Evolutionary conservation across 2,888 invertebrate species (phyloP).

Genomic region (Drosophila kambysellisi): DNA sequence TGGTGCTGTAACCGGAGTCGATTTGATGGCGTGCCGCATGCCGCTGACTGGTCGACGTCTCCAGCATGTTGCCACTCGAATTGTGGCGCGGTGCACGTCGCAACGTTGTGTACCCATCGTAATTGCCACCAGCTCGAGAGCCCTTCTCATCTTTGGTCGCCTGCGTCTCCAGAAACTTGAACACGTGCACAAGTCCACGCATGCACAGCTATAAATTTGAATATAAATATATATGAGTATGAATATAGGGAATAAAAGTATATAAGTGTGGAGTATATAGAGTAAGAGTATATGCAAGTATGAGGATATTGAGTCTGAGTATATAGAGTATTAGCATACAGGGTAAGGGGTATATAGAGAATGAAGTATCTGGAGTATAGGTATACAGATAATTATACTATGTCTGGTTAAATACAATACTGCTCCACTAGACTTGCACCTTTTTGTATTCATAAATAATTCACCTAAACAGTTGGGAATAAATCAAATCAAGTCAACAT

Average conservation of each 20-base stretch:
- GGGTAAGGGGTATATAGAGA: not conserved
- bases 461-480: not conserved
- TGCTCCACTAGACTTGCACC: not conserved
- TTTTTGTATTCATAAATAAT: not conserved
- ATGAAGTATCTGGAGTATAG: not conserved
- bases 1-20: conserved; percentile 95
- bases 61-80: conserved; percentile 81
- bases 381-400: not conserved
- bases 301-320: too few species aligned
- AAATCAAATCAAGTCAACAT: too few species aligned
- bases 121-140: conserved; percentile 83
- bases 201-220: conserved; percentile 87
- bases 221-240: not conserved
- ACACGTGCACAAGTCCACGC: conserved; percentile 96
- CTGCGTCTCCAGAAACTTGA: conserved; percentile 96
- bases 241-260: not conserved
- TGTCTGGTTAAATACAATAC: not conserved
- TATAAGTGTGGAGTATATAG: not conserved
- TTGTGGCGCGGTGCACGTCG: conserved; percentile 83
- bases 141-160: conserved; percentile 89
- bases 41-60: conserved; percentile 69
- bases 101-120: conserved; percentile 84
- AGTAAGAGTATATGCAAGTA: not conserved
- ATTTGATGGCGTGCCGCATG: conserved; percentile 88
- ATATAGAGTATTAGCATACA: not conserved